phyloP scores from a whole-genome alignment of 2,888 invertebrate genomes.

The Hyposoter dolosus region DNA sequence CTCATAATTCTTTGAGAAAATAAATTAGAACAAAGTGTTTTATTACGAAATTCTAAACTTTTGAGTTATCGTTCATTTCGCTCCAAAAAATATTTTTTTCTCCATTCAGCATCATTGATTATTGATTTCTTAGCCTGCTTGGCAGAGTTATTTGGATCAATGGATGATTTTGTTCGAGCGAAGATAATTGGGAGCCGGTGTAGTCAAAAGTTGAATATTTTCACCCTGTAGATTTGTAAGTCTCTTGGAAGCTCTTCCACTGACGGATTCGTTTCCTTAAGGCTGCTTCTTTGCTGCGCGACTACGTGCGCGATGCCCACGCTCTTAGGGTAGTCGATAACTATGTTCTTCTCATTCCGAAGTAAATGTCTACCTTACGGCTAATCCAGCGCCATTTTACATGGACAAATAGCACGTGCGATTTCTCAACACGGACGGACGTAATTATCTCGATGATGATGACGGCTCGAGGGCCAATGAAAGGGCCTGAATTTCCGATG shows the following conservation, averaged over 20 bases:
- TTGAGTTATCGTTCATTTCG: background rate
- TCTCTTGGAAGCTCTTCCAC: conserved; percentile 28
- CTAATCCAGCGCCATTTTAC: conserved; percentile 46
- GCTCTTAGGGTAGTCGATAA: conserved; percentile 9
- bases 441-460: conserved; percentile 50
- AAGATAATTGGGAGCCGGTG: background rate
- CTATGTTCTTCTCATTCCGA: conserved; percentile 36
- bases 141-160: background rate
- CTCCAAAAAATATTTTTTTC: background rate
- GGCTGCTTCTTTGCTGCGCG: conserved; percentile 70
- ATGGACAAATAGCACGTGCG: conserved; percentile 46
- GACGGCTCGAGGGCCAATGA: conserved; percentile 16
- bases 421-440: conserved; percentile 19
- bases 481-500: conserved; percentile 23
- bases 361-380: conserved; percentile 61
- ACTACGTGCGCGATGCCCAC: conserved; percentile 17
- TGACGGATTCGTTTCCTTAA: conserved; percentile 73
- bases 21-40: background rate
- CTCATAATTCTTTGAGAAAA: background rate
- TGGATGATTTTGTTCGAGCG: background rate
- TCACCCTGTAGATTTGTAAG: background rate
- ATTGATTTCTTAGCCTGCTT: background rate
- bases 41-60: background rate
- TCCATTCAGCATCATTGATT: background rate
- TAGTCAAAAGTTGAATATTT: background rate